Base-by-base conservation (phyloP, 2,888 invertebrate genomes). In the Ectropis crepuscularia region DNA sequence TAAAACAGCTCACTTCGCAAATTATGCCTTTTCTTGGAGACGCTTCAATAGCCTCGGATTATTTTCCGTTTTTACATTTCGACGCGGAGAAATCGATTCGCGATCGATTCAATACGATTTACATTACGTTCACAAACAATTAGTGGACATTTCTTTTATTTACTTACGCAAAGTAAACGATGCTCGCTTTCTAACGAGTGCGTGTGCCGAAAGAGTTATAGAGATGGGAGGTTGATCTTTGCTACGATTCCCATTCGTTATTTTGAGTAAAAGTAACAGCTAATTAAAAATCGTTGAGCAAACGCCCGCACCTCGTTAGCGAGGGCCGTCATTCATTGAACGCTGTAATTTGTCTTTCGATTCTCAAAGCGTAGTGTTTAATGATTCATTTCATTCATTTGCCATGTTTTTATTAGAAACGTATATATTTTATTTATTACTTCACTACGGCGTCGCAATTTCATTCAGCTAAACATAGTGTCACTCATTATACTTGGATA, bases 221-320 rank as follows among this genome's bases (percentile, higher is more conserved):
- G 75, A 76, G 74, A 79, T 79, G 76, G 78, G 73, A 77, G 80
- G 80, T 75, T 80, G 73, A 80, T 79, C 78, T 80, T 76, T 76
- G 81, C 71, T 76, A 69, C 73, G 77, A 82, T 81, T 85, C 82
- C 77, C 83, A 86, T 81, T 80, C 81, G 86, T 87, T 89, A 88
- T 86, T 88, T 88, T 86, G 82, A 81, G 80, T 76, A 81, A 85
- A 87, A 89, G 82, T 89, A 86, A 78, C 68, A 72, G 66, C 80
- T 80, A 90, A 91, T 90, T 92, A 91, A 86, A 85, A 86, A 82
- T 82, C 82, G 61, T 71, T 75, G 71, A 78, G 74, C 76, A 78
- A 67, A 69, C 73, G 70, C 67, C 69, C 70, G 63, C 73, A 71
- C 70, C 73, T 79, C 78, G 81, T 78, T 84, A 86, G 87, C 85